Percentiles rank a stretch among this genome's conserved stretches.
phyloP scores from a whole-genome alignment of 1,140 invertebrate genomes.

The Heliconius melpomene region DNA sequence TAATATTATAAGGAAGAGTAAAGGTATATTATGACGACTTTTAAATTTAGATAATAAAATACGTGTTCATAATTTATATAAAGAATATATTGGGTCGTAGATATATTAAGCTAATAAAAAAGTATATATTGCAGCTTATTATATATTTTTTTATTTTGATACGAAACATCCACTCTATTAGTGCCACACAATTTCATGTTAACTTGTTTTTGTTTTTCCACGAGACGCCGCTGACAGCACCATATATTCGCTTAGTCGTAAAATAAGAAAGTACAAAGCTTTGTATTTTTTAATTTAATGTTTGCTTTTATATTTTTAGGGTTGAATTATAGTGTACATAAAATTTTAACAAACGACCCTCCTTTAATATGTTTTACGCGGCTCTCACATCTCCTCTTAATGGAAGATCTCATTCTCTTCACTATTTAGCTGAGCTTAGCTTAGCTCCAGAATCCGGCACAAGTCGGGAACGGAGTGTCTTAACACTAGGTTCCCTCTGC shows the following conservation, averaged over 20 bases:
- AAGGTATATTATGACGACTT: too few relatives aligned
- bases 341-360: neutral
- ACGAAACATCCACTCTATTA: constrained; percentile 30
- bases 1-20: too few relatives aligned
- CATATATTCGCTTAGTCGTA: constrained; percentile 39
- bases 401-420: too few relatives aligned
- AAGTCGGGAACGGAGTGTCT: too few relatives aligned
- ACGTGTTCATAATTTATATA: too few relatives aligned
- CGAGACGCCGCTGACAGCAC: constrained; percentile 44
- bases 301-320: neutral
- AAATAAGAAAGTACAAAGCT: constrained; percentile 23
- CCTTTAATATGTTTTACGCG: too few relatives aligned
- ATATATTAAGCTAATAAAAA: neutral
- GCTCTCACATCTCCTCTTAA: too few relatives aligned
- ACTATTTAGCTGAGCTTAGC: too few relatives aligned
- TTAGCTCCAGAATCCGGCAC: too few relatives aligned
- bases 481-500: too few relatives aligned
- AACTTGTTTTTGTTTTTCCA: constrained; percentile 44
- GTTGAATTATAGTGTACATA: neutral
- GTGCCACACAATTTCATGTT: constrained; percentile 40
- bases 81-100: too few relatives aligned
- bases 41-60: too few relatives aligned
- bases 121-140: neutral
- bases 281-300: neutral
- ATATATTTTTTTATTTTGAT: neutral